Conservation (phyloP, 2,888 invertebrate genomes). For the Oligia latruncula region DNA sequence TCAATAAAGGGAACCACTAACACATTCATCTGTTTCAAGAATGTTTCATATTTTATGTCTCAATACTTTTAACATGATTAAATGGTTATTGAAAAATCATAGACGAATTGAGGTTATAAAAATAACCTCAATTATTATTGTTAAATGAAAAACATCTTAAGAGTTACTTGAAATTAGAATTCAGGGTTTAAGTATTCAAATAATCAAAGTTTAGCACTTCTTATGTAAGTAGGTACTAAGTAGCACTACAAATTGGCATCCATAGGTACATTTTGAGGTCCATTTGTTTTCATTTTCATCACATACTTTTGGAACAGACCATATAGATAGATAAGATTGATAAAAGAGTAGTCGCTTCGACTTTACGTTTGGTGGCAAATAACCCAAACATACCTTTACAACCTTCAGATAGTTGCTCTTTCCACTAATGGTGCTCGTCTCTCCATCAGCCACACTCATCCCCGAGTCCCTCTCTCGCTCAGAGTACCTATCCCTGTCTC, state of each 20-base stretch:
- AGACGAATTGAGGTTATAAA: neutral
- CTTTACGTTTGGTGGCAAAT: neutral
- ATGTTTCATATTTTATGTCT: neutral
- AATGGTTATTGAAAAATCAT: neutral
- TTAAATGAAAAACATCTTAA: neutral
- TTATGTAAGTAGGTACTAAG: neutral
- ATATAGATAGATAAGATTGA: neutral
- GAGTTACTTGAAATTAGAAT: neutral
- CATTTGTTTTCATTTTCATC: neutral
- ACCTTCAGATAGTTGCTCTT: constrained; percentile 83
- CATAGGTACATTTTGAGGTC: neutral
- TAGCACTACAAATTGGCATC: neutral
- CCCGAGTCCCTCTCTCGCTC: constrained; percentile 86
- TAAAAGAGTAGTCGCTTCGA: neutral
- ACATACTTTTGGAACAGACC: neutral
- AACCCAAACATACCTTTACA: constrained; percentile 78
- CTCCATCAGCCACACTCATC: constrained; percentile 84
- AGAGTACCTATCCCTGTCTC: constrained; percentile 78
- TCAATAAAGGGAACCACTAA: neutral
- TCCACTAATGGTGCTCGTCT: constrained; percentile 83
- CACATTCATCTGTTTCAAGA: neutral
- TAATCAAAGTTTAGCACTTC: neutral
- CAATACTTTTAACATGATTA: neutral
- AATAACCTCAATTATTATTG: neutral
- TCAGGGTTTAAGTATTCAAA: neutral